Evolutionary conservation across 2,113 vertebrate genomes (phyloP).

Genomic region (Daphoenositta chrysoptera): DNA sequence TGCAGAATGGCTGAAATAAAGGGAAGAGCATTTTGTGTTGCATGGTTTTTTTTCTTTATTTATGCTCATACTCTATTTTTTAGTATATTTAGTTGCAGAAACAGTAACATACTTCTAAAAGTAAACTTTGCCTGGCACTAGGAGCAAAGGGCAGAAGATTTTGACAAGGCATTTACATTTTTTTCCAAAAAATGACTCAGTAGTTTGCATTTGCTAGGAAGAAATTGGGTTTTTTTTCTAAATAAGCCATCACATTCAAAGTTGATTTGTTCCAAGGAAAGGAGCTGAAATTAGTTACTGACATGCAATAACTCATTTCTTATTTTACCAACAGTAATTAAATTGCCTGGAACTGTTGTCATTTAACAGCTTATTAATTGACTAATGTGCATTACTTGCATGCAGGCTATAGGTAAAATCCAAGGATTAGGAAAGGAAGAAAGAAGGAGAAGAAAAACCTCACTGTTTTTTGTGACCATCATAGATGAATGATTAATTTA

Average conservation of each 20-base stretch:
- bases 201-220: conserved; percentile 22
- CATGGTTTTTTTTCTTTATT: neutral
- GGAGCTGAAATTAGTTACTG: conserved; percentile 72
- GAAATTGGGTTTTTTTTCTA: neutral
- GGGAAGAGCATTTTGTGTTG: neutral
- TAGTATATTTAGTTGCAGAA: neutral
- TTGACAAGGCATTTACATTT: neutral
- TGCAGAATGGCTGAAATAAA: neutral
- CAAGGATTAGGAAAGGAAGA: conserved; percentile 76
- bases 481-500: conserved; percentile 20
- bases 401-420: conserved; percentile 83
- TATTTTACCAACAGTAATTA: conserved; percentile 84
- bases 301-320: conserved; percentile 80
- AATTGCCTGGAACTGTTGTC: conserved; percentile 93
- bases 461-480: conserved; percentile 15
- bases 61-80: neutral
- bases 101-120: neutral
- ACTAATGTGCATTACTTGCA: conserved; percentile 90
- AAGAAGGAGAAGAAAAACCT: conserved; percentile 30
- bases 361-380: conserved; percentile 99
- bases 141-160: neutral
- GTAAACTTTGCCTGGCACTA: neutral
- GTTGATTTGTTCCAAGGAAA: conserved; percentile 73
- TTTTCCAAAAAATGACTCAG: neutral
- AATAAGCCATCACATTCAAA: conserved; percentile 58